These are phyloP conservation scores for Dynastes grantii DNA, from an alignment of 2,888 invertebrate genomes.

Conservation along the genomic window DNA sequence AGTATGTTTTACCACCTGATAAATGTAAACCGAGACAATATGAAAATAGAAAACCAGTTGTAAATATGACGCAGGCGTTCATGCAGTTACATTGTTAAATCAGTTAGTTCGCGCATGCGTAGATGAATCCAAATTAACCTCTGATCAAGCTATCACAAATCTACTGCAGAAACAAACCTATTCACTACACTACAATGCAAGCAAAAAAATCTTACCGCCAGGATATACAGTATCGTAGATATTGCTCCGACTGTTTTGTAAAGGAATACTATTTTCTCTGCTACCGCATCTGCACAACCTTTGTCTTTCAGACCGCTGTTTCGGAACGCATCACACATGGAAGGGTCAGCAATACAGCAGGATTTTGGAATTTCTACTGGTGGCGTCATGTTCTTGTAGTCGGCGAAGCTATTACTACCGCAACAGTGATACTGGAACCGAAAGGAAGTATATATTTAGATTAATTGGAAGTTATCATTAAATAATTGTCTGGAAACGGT, in stretches of 20 bases:
- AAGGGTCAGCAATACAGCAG: conserved; percentile 35
- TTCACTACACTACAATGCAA: too few relatives aligned
- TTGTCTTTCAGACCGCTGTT: background rate
- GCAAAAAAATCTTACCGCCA: conserved; percentile 45
- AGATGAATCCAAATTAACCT: too few relatives aligned
- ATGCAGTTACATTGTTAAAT: too few relatives aligned
- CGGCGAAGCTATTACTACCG: conserved; percentile 42
- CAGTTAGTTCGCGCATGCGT: too few relatives aligned
- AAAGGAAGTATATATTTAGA: conserved; percentile 12
- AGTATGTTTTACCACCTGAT: too few relatives aligned
- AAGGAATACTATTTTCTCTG: conserved; percentile 47
- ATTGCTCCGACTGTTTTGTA: conserved; percentile 50
- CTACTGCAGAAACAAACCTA: too few relatives aligned
- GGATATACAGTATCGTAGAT: conserved; percentile 46
- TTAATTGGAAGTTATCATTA: background rate
- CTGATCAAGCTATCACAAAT: too few relatives aligned
- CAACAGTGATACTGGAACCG: conserved; percentile 49
- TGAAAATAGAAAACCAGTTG: too few relatives aligned
- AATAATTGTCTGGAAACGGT: too few relatives aligned
- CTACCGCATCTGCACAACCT: conserved; percentile 44
- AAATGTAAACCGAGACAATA: too few relatives aligned
- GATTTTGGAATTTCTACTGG: conserved; percentile 33
- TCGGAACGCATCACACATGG: background rate
- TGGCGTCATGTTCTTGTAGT: conserved; percentile 41
- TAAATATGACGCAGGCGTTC: too few relatives aligned